phyloP scores from a whole-genome alignment of 2,797 vertebrate species.

The Malurus leucopterus region DNA sequence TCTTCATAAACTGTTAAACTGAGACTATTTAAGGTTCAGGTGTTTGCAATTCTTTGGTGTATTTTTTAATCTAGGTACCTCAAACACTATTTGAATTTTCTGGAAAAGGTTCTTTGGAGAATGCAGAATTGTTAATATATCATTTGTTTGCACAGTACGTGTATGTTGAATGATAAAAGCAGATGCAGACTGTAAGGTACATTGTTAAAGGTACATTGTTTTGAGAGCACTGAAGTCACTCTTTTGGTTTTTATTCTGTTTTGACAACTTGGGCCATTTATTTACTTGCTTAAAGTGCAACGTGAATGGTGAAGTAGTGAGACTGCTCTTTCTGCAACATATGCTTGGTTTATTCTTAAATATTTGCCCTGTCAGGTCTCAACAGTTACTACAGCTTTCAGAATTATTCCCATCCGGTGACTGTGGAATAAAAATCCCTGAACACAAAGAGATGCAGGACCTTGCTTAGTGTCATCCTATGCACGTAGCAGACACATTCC shows the following conservation, averaged over 20 bases:
- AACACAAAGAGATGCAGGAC: not conserved
- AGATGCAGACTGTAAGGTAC: not conserved
- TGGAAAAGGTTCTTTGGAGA: not conserved
- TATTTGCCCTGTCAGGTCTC: not conserved
- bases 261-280: not conserved
- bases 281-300: not conserved
- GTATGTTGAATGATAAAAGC: not conserved
- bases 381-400: not conserved
- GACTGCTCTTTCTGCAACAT: not conserved
- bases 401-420: not conserved
- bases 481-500: rapidly evolving
- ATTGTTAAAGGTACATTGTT: not conserved
- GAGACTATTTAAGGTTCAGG: not conserved
- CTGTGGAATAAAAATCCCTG: not conserved
- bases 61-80: not conserved
- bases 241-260: not conserved
- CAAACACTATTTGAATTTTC: not conserved
- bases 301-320: not conserved
- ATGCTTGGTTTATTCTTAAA: not conserved
- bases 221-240: not conserved
- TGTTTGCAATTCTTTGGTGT: not conserved
- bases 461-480: not conserved
- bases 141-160: not conserved
- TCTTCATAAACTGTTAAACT: not conserved
- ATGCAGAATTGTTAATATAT: not conserved